These are phyloP conservation scores for Melanostoma mellinum DNA, from an alignment of 2,888 invertebrate genomes.

Conservation along the genomic window DNA sequence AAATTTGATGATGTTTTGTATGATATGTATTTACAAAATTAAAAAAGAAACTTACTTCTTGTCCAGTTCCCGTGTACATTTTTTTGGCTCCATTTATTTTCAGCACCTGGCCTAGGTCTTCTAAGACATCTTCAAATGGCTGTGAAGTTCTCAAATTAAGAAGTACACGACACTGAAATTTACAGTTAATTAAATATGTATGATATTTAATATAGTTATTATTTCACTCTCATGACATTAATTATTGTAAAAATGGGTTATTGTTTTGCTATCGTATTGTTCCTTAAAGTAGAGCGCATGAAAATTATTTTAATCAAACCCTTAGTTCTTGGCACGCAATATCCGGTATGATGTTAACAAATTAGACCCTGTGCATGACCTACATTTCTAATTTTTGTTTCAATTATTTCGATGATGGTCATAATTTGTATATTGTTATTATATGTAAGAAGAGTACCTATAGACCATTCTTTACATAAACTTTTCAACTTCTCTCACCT, in stretches of 20 bases:
- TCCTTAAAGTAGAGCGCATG: slow-evolving; percentile 9
- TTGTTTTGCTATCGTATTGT: not conserved
- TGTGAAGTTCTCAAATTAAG: slow-evolving; percentile 95
- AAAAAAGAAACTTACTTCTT: slow-evolving; percentile 87
- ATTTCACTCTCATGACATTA: not conserved
- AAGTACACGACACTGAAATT: slow-evolving; percentile 91
- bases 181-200: slow-evolving; percentile 5
- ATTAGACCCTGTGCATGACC: slow-evolving; percentile 32
- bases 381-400: slow-evolving; percentile 30
- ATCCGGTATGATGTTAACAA: slow-evolving; percentile 34
- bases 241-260: slow-evolving; percentile 17
- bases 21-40: slow-evolving; percentile 16
- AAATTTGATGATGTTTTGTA: slow-evolving; percentile 36
- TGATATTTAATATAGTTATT: not conserved
- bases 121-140: slow-evolving; percentile 96
- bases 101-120: slow-evolving; percentile 95
- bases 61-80: slow-evolving; percentile 95
- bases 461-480: too few species aligned
- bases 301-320: not conserved
- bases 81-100: slow-evolving; percentile 95
- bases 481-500: not conserved
- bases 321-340: slow-evolving; percentile 32
- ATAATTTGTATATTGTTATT: slow-evolving; percentile 2
- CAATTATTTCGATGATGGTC: not conserved
- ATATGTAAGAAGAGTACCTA: not conserved